A percentile compares a stretch with the other conserved stretches of the same genome.
Conservation (phyloP, 37 sponge, comb jelly and placozoan species). For the Halisarca cf. caerulea region DNA sequence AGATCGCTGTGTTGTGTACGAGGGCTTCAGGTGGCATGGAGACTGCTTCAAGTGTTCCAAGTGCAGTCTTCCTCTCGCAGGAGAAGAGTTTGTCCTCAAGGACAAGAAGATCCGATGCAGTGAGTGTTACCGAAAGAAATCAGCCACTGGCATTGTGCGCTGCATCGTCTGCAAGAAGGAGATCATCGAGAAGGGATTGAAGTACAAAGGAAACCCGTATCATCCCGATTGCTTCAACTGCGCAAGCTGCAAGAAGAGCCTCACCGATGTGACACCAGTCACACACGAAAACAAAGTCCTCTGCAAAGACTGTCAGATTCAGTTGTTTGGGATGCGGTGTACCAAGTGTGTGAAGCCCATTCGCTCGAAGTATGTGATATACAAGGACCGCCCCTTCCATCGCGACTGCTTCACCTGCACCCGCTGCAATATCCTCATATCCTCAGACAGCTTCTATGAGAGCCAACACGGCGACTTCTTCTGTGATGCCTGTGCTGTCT, state of each 20-base stretch:
- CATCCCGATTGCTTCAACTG: constrained; percentile 14
- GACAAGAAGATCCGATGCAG: constrained; percentile 3
- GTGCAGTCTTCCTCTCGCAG: not conserved
- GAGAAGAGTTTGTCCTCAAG: constrained; percentile 30
- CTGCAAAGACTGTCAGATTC: constrained; percentile 22
- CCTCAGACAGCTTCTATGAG: not conserved
- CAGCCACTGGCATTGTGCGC: not conserved
- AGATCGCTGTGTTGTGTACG: constrained; percentile 48
- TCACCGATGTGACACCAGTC: not conserved
- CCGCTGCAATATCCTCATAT: not conserved
- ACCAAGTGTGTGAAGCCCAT: constrained; percentile 30
- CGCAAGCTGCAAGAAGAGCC: not conserved
- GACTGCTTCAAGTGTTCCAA: constrained; percentile 73
- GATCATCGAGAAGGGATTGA: not conserved
- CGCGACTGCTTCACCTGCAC: constrained; percentile 8
- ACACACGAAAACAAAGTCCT: constrained; percentile 4
- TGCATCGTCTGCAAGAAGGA: constrained; percentile 8
- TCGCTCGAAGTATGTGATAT: not conserved
- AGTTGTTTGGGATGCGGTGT: not conserved
- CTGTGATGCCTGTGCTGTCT: constrained; percentile 10
- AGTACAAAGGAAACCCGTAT: constrained; percentile 1
- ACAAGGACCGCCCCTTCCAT: constrained; percentile 7
- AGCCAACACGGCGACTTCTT: constrained; percentile 25
- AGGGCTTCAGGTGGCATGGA: constrained; percentile 53
- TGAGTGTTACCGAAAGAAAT: constrained; percentile 22